phyloP scores from a whole-genome alignment of 2,888 invertebrate species.

The Acanthosoma haemorrhoidale region DNA sequence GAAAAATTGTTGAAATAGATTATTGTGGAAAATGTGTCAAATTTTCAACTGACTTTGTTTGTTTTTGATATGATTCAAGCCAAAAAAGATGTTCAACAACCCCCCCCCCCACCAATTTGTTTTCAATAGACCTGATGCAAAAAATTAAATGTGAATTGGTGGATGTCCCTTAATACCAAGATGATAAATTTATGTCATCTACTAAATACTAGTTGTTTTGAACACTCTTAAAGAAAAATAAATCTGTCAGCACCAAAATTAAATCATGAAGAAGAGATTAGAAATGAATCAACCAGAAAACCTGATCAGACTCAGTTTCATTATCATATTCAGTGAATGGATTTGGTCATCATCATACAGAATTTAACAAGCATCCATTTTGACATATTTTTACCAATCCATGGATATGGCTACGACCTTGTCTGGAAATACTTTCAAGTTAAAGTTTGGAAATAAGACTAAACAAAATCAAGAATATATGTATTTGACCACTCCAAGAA shows the following conservation, averaged over 20 bases:
- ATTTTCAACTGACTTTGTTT: constrained; percentile 97
- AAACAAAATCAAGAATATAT: too few species aligned
- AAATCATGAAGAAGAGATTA: neutral
- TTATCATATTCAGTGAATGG: constrained; percentile 22
- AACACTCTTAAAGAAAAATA: too few species aligned
- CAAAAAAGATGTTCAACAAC: constrained; percentile 99
- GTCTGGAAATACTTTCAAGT: too few species aligned
- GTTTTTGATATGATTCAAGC: constrained; percentile 96
- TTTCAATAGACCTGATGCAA: too few species aligned
- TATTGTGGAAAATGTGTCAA: constrained; percentile 99
- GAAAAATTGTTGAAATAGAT: constrained; percentile 66
- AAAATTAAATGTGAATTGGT: too few species aligned
- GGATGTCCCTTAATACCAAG: too few species aligned
- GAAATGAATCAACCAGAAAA: neutral
- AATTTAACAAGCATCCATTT: neutral
- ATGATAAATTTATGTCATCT: too few species aligned
- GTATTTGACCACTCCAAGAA: too few species aligned
- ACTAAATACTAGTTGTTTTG: neutral
- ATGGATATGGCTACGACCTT: too few species aligned
- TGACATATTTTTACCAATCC: too few species aligned
- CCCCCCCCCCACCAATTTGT: constrained; percentile 75
- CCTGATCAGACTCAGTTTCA: neutral
- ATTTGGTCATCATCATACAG: constrained; percentile 23
- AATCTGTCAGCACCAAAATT: constrained; percentile 9
- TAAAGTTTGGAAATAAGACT: too few species aligned